Evolutionary conservation across 2,888 invertebrate genomes (phyloP).

Genomic region (Yponomeuta evonymella): DNA sequence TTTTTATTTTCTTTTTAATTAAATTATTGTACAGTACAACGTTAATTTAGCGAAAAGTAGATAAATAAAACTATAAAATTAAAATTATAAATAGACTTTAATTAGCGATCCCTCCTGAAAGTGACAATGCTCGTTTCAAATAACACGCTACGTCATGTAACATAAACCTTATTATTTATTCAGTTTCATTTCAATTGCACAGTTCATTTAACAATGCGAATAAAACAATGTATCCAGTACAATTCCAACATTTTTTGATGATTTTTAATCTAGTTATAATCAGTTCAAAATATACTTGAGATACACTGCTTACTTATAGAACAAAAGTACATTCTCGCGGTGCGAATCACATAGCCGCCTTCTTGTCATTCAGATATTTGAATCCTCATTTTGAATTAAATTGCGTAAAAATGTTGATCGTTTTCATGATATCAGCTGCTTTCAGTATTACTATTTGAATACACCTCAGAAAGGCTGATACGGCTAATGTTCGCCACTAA

Average conservation of each 20-base stretch:
- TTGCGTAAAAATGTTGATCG: no score
- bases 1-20: constrained; percentile 15
- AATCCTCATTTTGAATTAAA: no score
- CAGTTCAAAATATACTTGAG: background rate
- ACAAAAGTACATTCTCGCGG: no score
- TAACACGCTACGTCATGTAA: background rate
- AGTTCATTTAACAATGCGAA: background rate
- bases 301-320: no score
- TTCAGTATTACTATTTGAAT: no score
- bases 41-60: constrained; percentile 22
- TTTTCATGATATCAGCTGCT: no score
- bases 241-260: background rate
- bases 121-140: constrained; percentile 20
- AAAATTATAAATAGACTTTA: constrained; percentile 64
- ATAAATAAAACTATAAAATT: constrained; percentile 46
- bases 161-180: background rate
- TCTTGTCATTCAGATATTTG: no score
- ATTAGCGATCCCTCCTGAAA: constrained; percentile 50
- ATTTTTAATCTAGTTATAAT: background rate
- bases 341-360: no score
- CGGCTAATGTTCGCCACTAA: no score
- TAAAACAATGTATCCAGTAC: no score
- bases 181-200: constrained; percentile 7
- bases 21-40: constrained; percentile 21
- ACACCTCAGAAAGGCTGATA: no score